phyloP scores from a whole-genome alignment of 92 coral and sea anemone species.

The Palythoa caribaeorum region DNA sequence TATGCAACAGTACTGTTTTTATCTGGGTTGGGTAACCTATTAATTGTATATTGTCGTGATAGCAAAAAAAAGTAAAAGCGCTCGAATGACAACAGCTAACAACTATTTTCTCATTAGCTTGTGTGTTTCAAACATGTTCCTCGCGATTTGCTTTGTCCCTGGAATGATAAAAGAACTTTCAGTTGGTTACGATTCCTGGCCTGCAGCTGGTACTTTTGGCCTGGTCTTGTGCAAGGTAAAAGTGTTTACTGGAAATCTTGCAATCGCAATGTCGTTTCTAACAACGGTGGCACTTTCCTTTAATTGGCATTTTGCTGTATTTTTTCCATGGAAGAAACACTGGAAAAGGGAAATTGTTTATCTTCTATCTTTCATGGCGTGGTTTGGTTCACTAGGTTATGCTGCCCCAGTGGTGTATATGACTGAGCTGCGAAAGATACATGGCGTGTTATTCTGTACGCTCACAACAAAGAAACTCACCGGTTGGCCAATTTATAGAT shows the following conservation, averaged over 20 bases:
- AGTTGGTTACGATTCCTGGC: neutral
- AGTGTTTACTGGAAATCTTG: constrained; percentile 12
- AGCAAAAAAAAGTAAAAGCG: neutral
- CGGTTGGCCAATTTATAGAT: neutral
- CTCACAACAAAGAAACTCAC: neutral
- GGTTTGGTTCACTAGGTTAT: neutral
- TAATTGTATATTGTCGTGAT: neutral
- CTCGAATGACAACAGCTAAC: constrained; percentile 5
- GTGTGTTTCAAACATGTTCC: constrained; percentile 25
- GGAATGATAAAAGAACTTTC: neutral
- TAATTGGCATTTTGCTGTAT: constrained; percentile 27
- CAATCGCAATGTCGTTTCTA: constrained; percentile 29
- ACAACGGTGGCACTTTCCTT: constrained; percentile 19
- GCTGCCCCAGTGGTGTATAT: neutral
- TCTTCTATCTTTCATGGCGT: neutral
- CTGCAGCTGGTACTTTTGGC: neutral
- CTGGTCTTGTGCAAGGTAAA: constrained; percentile 15
- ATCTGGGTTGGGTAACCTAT: constrained; percentile 1
- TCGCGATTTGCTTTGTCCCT: constrained; percentile 24
- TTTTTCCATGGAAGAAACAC: constrained; percentile 26
- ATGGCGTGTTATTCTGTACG: neutral
- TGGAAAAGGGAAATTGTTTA: constrained; percentile 2
- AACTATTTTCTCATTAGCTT: constrained; percentile 24
- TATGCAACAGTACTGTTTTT: constrained; percentile 7
- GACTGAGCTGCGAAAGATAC: neutral